A percentile compares a stretch with the other conserved stretches of the same genome.
Conservation (phyloP, 2,797 vertebrate genomes). For the Hemitrygon akajei region DNA sequence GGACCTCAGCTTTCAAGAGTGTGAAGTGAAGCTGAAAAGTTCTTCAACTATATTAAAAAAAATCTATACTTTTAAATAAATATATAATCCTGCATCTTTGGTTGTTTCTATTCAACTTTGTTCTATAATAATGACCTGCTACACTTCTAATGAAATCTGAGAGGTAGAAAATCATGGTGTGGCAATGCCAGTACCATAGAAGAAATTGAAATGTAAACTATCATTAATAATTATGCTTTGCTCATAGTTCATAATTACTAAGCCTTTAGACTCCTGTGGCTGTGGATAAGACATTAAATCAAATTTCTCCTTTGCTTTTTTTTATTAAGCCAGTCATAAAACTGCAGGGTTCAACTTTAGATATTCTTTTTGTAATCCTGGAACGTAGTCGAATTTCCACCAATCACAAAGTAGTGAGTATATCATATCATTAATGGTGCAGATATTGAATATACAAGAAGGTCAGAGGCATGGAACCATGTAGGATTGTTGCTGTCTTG, state of each 20-base stretch:
- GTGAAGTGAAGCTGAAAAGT: too few species aligned
- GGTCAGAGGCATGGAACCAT: constrained; percentile 9
- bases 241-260: not conserved
- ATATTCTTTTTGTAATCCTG: not conserved
- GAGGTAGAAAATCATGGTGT: not conserved
- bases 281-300: constrained; percentile 23
- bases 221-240: not conserved
- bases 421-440: not conserved
- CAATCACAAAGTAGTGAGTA: not conserved
- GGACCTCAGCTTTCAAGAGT: too few species aligned
- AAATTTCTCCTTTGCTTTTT: constrained; percentile 22
- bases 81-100: too few species aligned
- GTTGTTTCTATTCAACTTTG: not conserved
- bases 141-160: not conserved
- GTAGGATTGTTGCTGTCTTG: not conserved
- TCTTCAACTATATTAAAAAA: too few species aligned
- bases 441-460: constrained; percentile 14
- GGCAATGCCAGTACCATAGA: not conserved
- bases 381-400: not conserved
- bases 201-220: constrained; percentile 23
- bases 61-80: not conserved
- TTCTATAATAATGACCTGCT: not conserved
- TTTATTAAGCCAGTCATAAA: constrained; percentile 23
- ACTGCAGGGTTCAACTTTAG: constrained; percentile 9
- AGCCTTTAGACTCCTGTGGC: not conserved